Conservation (phyloP, 2,113 vertebrate genomes). For the Prunella himalayana region DNA sequence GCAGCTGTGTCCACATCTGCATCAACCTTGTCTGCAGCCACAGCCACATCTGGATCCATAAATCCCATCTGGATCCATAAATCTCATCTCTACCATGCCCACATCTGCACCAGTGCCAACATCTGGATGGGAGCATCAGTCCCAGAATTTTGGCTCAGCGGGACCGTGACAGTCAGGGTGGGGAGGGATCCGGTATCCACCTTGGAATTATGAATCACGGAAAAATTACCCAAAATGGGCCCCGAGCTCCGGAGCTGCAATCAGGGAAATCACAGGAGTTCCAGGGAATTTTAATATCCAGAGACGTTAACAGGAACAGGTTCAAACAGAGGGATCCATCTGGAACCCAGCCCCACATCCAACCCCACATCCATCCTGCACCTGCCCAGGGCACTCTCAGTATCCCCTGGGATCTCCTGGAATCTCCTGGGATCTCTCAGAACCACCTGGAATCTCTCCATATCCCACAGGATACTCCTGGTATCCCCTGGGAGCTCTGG, state of each 20-base stretch:
- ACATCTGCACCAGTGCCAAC: not conserved
- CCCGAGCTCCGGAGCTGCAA: not conserved
- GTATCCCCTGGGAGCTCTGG: not conserved
- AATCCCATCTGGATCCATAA: not conserved
- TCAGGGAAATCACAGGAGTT: not conserved
- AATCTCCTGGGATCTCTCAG: not conserved
- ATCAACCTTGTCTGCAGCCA: not conserved
- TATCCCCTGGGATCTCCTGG: not conserved
- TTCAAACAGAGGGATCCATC: not conserved
- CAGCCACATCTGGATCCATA: not conserved
- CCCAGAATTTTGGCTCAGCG: not conserved
- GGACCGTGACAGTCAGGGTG: accelerated
- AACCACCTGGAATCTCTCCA: accelerated
- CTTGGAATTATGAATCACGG: not conserved
- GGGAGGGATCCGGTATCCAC: not conserved
- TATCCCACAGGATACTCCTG: not conserved
- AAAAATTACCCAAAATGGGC: not conserved
- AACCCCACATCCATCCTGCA: not conserved
- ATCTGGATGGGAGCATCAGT: not conserved
- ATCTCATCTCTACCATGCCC: not conserved
- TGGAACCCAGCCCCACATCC: not conserved
- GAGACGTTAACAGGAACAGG: not conserved
- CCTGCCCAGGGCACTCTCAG: not conserved
- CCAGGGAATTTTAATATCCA: not conserved
- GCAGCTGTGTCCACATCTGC: not conserved